Conservation (phyloP, 2,797 vertebrate species). For the Pangasius mekongensis region DNA sequence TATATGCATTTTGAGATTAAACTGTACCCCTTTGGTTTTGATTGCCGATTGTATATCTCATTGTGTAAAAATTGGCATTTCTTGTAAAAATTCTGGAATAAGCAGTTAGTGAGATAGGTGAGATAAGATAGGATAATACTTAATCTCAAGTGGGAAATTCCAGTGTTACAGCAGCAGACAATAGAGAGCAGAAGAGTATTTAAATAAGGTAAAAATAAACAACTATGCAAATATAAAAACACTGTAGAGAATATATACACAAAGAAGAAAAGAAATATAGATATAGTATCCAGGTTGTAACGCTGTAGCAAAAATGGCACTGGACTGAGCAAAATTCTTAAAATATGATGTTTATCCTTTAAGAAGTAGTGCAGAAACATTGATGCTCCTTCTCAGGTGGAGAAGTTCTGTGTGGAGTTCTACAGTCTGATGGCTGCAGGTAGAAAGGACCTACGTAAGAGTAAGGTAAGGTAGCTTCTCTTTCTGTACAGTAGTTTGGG, state of each 20-base stretch:
- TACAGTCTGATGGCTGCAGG: neutral
- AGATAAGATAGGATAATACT: too few species aligned
- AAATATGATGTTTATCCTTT: neutral
- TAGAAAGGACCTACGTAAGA: neutral
- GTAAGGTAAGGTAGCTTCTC: neutral
- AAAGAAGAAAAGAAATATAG: neutral
- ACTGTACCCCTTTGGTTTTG: neutral
- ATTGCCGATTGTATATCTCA: too few species aligned
- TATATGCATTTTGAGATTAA: neutral
- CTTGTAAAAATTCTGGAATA: too few species aligned
- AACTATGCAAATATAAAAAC: too few species aligned
- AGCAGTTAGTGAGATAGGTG: too few species aligned
- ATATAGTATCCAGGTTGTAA: neutral
- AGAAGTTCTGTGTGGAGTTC: neutral
- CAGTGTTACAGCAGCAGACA: too few species aligned
- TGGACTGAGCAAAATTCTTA: neutral
- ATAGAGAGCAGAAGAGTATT: too few species aligned
- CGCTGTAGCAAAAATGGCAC: neutral
- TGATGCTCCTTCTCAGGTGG: neutral
- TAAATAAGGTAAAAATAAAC: too few species aligned
- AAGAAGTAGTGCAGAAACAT: neutral
- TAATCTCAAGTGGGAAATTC: too few species aligned
- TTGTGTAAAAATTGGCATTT: too few species aligned
- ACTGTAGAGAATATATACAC: neutral
- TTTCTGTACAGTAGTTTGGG: neutral